Percentiles rank a stretch among this genome's conserved stretches.
Conservation (phyloP, 1,140 invertebrate genomes). For the Drosophila sproati region DNA sequence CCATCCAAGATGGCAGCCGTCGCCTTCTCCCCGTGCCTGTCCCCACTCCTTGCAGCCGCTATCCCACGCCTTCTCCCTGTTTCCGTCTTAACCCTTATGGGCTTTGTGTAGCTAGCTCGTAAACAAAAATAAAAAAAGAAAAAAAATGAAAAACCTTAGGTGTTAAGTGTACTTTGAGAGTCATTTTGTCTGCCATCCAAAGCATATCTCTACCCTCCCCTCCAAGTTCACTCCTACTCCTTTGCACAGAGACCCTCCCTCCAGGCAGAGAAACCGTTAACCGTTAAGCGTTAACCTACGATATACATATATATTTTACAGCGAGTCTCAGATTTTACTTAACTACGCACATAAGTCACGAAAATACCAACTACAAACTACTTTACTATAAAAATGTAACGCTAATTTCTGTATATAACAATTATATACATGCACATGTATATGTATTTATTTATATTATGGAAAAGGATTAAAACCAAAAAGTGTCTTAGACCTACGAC, state of each 20-base stretch:
- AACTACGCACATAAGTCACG: constrained; percentile 80
- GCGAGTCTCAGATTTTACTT: constrained; percentile 82
- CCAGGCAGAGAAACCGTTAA: constrained; percentile 21
- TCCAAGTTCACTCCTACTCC: neutral
- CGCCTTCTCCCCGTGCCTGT: constrained; percentile 5
- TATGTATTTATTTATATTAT: constrained; percentile 52
- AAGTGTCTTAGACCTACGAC: constrained; percentile 83
- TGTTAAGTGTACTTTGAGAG: constrained; percentile 70
- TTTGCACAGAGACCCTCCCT: neutral
- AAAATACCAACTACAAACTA: constrained; percentile 49
- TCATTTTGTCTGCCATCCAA: constrained; percentile 35
- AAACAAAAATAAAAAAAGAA: neutral
- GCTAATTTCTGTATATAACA: constrained; percentile 75
- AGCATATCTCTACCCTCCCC: constrained; percentile 1
- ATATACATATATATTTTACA: constrained; percentile 52
- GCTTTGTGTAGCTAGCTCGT: constrained; percentile 47
- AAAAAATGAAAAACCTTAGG: constrained; percentile 26
- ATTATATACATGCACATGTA: constrained; percentile 44
- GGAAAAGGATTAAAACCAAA: constrained; percentile 77
- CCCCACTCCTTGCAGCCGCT: neutral
- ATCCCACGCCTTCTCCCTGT: neutral
- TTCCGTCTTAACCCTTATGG: constrained; percentile 16
- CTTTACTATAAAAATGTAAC: constrained; percentile 47
- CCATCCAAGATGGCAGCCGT: neutral
- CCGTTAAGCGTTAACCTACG: constrained; percentile 17